A percentile compares a stretch with the other conserved stretches of the same genome.
Conservation (phyloP, 2,888 invertebrate genomes). For the Oligia fasciuncula region DNA sequence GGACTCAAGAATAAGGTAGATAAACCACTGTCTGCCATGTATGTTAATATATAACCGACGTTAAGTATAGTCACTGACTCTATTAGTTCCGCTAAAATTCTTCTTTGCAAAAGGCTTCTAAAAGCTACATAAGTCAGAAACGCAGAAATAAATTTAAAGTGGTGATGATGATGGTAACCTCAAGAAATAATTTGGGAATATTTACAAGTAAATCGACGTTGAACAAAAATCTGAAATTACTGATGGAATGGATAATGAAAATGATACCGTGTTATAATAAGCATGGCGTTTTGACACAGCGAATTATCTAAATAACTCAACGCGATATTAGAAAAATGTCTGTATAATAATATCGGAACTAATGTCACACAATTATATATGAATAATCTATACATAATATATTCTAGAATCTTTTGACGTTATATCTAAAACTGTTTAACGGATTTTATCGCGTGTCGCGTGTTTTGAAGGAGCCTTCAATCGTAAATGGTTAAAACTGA, state of each 20-base stretch:
- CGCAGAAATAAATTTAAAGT: not conserved
- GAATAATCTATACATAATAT: no score
- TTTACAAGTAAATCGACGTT: not conserved
- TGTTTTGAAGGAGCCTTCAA: no score
- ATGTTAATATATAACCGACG: not conserved
- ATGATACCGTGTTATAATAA: not conserved
- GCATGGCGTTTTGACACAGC: not conserved
- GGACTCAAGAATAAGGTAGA: not conserved
- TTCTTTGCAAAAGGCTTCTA: not conserved
- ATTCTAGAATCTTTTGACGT: no score
- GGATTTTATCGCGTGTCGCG: no score
- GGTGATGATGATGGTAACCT: not conserved
- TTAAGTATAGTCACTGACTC: not conserved
- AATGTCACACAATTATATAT: no score
- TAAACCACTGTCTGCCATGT: not conserved
- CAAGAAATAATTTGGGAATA: not conserved
- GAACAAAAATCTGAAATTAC: not conserved
- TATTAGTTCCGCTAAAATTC: not conserved
- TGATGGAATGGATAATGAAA: not conserved
- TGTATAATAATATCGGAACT: no score
- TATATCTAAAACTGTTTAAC: no score
- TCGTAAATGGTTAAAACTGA: conserved; percentile 10
- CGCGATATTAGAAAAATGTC: no score
- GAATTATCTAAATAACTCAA: not conserved
- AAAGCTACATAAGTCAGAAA: not conserved